Base-by-base conservation (phyloP, 2,888 invertebrate genomes). In the Tenthredo distinguenda region DNA sequence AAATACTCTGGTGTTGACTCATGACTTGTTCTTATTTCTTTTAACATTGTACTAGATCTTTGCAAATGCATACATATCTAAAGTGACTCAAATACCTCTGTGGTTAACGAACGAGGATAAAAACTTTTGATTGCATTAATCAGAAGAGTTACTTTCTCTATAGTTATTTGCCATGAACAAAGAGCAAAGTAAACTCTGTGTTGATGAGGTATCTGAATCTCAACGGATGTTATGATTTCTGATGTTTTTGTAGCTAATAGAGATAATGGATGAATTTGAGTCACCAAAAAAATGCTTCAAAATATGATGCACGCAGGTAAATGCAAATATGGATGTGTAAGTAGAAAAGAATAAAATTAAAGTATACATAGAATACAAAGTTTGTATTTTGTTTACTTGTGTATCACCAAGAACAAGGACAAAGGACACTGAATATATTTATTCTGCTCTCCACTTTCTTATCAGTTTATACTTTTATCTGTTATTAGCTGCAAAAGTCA, bases 381-480 rank as follows among this genome's bases (percentile, higher is more conserved):
- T 40, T 21, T 40, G 9, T 72, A 37, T 37, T 1, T 72, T 40
- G 10, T 43, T 72, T 43, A 21, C 31, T 72, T n/a, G 21, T 12
- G 31, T 47, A 43, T 74, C 47, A 21, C 26, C 12, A 74, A 47
- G 21, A 40, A n/a, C 40, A 40, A 40, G 31, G 74, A 43, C 40
- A 47, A 74, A 18, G 43, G 4, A 21, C 15, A 12, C 43, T 40
- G 21, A 34, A 6, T 18, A 77, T 55, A 50, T 55, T 50, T 77
- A 55, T 50, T 18, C n/a, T 77, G 7, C 31, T 74, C 77, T 31
- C 34, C 55, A 6, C 31, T 26, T 10, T 31, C 34, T 77, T 77
- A 77, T 77, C 55, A n/a, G 47, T 50, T 31, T 55, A 21, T 55
- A 77, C 15, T 50, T 77, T 50, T 77, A 77, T 77, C 77, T 50